These are phyloP conservation scores for Drosophila fuyamai DNA, from an alignment of 1,140 invertebrate genomes.

Conservation along the genomic window DNA sequence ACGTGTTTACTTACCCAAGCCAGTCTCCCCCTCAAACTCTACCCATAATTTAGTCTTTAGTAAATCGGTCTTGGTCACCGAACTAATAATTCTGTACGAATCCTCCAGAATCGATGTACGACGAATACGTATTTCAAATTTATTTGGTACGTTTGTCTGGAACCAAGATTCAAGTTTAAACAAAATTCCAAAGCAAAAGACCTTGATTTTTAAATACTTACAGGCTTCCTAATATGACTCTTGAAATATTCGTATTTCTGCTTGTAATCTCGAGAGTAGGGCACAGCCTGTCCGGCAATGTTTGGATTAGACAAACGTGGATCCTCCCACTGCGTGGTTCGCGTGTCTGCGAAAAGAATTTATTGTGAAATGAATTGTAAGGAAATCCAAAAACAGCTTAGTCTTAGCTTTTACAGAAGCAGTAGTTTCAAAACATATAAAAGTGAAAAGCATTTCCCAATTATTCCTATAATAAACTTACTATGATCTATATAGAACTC, in stretches of 20 bases:
- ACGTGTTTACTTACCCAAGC: slow-evolving; percentile 84
- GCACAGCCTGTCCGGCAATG: slow-evolving; percentile 98
- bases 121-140: slow-evolving; percentile 98
- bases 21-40: slow-evolving; percentile 98
- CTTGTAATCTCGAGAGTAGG: slow-evolving; percentile 99
- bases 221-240: slow-evolving; percentile 96
- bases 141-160: slow-evolving; percentile 97
- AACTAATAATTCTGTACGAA: slow-evolving; percentile 95
- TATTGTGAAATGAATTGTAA: background rate
- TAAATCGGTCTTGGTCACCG: slow-evolving; percentile 93
- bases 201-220: slow-evolving; percentile 86
- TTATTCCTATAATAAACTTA: slow-evolving; percentile 85
- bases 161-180: slow-evolving; percentile 36
- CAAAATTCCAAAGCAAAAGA: background rate
- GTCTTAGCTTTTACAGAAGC: too few relatives aligned
- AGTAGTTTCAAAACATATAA: too few relatives aligned
- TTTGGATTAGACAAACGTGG: slow-evolving; percentile 97
- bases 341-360: slow-evolving; percentile 89
- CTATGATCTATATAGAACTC: slow-evolving; percentile 99
- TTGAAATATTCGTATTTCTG: slow-evolving; percentile 99
- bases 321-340: slow-evolving; percentile 99
- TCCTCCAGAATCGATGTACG: slow-evolving; percentile 97
- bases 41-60: slow-evolving; percentile 99
- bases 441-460: too few relatives aligned
- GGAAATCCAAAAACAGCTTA: too few relatives aligned